Evolutionary conservation across 2,113 vertebrate species (phyloP).

Genomic region (Gymnogyps californianus): DNA sequence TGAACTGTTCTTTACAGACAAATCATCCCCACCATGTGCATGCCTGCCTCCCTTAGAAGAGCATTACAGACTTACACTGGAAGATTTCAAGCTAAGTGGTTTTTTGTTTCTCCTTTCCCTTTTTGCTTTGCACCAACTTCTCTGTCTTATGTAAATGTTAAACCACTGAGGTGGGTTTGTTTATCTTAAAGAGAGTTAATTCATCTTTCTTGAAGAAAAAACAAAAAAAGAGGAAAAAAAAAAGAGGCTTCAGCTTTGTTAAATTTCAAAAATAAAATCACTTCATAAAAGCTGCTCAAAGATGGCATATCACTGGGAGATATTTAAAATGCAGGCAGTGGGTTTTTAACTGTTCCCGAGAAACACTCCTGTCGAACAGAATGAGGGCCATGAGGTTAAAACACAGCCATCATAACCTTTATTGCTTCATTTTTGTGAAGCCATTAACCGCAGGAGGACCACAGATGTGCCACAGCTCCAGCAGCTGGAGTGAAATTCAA

Average conservation of each 20-base stretch:
- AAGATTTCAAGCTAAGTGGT: background rate
- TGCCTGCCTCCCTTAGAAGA: background rate
- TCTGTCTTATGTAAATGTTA: background rate
- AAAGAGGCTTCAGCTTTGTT: background rate
- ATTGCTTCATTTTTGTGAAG: conserved; percentile 63
- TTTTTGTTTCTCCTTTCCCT: background rate
- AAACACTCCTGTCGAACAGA: background rate
- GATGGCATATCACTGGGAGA: background rate
- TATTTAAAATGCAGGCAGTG: conserved; percentile 25
- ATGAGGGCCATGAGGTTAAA: conserved; percentile 71
- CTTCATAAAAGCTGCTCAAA: background rate
- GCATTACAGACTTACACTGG: background rate
- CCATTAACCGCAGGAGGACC: conserved; percentile 63
- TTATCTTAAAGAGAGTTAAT: background rate
- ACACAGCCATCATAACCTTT: conserved; percentile 67
- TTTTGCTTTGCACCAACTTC: background rate
- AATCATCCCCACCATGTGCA: background rate
- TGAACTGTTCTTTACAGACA: background rate
- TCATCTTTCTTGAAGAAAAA: background rate
- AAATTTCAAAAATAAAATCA: background rate
- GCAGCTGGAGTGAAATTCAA: conserved; percentile 64
- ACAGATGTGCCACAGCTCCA: conserved; percentile 67
- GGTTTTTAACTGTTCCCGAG: conserved; percentile 33
- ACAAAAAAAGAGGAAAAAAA: fast-evolving
- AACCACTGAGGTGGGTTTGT: background rate